Conservation (phyloP, 1,140 invertebrate species). For the Orchestia grillus region DNA sequence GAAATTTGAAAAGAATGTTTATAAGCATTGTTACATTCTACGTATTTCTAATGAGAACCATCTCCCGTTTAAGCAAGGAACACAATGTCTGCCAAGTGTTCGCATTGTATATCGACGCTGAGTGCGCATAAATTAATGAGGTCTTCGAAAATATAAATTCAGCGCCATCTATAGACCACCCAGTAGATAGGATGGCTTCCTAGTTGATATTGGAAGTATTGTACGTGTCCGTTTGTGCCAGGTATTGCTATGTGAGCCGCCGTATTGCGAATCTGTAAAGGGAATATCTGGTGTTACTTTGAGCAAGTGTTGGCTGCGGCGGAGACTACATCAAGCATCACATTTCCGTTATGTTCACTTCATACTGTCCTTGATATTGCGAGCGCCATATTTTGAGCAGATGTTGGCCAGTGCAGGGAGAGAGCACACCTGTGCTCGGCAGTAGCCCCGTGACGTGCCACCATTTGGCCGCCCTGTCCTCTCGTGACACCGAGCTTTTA, state of each 20-base stretch:
- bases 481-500: neutral
- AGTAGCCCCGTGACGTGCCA: neutral
- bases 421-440: neutral
- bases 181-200: no score
- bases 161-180: no score
- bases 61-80: no score
- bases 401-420: neutral
- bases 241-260: neutral
- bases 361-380: neutral
- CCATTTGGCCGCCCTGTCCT: neutral
- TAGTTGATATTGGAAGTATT: neutral
- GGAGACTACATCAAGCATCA: neutral
- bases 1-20: no score
- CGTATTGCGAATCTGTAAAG: neutral
- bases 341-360: neutral
- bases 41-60: no score
- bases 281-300: neutral
- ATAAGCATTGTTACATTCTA: no score
- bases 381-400: neutral
- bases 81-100: no score
- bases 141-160: no score
- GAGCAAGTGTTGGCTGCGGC: neutral
- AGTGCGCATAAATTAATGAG: no score
- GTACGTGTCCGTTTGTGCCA: neutral
- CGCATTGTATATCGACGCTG: no score